These are phyloP conservation scores for Drosophila seguyi DNA, from an alignment of 1,140 invertebrate species.

Conservation along the genomic window DNA sequence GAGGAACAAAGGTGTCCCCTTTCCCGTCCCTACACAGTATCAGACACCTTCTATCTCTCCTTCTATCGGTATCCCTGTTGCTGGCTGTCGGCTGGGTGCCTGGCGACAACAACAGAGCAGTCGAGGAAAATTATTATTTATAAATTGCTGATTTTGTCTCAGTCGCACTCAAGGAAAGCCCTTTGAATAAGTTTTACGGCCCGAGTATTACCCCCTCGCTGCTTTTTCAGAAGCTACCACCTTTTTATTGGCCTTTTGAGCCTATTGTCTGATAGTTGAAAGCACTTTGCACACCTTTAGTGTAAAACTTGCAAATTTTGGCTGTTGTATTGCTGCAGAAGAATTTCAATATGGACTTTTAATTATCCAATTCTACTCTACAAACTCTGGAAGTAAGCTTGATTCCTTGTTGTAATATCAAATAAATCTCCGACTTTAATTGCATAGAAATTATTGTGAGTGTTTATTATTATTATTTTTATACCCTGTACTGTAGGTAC, in stretches of 20 bases:
- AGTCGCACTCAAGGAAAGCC: background rate
- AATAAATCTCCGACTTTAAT: no score
- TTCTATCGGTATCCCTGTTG: background rate
- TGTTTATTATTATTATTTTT: no score
- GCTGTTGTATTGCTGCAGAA: conserved; percentile 16
- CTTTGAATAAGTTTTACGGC: conserved; percentile 26
- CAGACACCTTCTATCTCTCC: background rate
- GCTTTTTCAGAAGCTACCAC: background rate
- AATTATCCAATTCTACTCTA: no score
- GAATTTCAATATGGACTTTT: no score
- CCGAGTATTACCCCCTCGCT: background rate
- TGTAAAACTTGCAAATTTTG: conserved; percentile 42
- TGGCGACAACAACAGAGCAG: conserved; percentile 5
- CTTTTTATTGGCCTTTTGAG: conserved; percentile 20
- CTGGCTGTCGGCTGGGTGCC: background rate
- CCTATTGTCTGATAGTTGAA: conserved; percentile 47
- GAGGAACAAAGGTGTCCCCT: conserved; percentile 8
- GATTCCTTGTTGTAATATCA: no score
- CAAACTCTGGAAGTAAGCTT: no score
- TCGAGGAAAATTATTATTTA: conserved; percentile 36
- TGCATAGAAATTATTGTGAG: no score
- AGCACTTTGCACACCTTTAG: conserved; percentile 45
- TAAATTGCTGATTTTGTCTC: conserved; percentile 30
- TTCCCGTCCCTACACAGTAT: background rate
- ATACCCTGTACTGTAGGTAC: no score